These are phyloP conservation scores for Leptodactylus fuscus DNA, from an alignment of 2,113 vertebrate species.

Conservation along the genomic window DNA sequence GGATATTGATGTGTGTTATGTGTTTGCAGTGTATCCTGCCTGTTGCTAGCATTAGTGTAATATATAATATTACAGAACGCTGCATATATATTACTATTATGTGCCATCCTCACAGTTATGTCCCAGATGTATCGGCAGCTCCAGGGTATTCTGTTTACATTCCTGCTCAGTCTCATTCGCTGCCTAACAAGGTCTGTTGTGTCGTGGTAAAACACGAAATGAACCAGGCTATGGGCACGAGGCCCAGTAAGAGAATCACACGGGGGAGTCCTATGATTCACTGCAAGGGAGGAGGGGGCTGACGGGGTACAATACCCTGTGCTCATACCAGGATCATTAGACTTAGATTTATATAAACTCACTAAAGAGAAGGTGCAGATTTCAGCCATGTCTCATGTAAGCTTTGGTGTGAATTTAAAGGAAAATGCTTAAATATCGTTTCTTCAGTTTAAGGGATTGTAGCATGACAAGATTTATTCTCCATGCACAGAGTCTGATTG, in stretches of 20 bases:
- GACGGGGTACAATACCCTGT: neutral
- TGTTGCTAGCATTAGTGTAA: neutral
- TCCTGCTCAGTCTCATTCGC: neutral
- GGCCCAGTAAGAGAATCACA: neutral
- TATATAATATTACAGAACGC: neutral
- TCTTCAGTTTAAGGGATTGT: no score
- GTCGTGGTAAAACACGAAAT: neutral
- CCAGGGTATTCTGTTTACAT: neutral
- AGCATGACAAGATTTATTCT: no score
- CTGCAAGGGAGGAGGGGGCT: neutral
- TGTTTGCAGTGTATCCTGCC: neutral
- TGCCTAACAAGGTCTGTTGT: conserved; percentile 22
- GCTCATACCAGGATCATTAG: neutral
- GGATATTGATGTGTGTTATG: neutral
- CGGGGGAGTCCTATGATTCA: conserved; percentile 9
- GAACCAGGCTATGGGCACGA: neutral
- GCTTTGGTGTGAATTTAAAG: no score
- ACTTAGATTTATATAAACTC: neutral
- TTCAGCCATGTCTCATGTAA: neutral
- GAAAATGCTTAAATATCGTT: no score
- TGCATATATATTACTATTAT: neutral
- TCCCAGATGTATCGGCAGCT: neutral
- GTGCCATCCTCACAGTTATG: neutral
- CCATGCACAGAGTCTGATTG: no score
- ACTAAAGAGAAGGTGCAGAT: neutral